Evolutionary conservation across 2,113 vertebrate species (phyloP), one percentile per base, ranked within the genome.

Genomic region (Oryzias celebensis): DNA sequence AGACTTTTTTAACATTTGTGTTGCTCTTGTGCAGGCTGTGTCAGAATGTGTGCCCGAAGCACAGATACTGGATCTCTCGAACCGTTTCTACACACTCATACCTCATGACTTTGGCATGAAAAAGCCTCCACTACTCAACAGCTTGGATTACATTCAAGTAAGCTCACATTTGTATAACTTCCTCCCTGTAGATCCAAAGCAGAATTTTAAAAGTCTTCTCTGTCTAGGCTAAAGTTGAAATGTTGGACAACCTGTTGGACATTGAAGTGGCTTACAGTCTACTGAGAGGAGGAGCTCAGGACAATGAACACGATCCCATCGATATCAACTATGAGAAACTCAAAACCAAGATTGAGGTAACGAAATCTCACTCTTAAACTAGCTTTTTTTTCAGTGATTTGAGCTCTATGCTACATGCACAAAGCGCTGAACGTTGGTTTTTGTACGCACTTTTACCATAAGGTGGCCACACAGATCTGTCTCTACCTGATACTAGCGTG

Each of bases 101-200:
- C 98, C 97, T 52, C 97, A 99, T 4, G 96, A 99, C 89, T 99
- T 99, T 1, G 97, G 97, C 26, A 99, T 99, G 97, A 99, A 97
- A 91, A 99, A 99, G 56, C 98, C 96, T 4, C 96, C 96, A 0
- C 93, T 99, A 22, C 90, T 99, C 52, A 95, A 87, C 78, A 96
- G 91, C 10, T 54, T 95, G 47, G 95, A 98, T 73, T 95, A 96
- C 54, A 95, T 99, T 78, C 95, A 98, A 90, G 97, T 98, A 90
- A 63, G 64, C 57, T 14, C 14, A 48, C 15, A 20, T 14, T 52
- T 42, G 23, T 28, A 24, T 52, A 0, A 42, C 43, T 36, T 47
- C 4, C 44, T 26, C 17, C 7, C 16, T 0, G 46, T 46, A 14
- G 51, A 31, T 7, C 42, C 10, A 24, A 14, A 26, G 22, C 4